phyloP scores from a whole-genome alignment of 2,797 vertebrate species.

The Tokudaia muenninki region DNA sequence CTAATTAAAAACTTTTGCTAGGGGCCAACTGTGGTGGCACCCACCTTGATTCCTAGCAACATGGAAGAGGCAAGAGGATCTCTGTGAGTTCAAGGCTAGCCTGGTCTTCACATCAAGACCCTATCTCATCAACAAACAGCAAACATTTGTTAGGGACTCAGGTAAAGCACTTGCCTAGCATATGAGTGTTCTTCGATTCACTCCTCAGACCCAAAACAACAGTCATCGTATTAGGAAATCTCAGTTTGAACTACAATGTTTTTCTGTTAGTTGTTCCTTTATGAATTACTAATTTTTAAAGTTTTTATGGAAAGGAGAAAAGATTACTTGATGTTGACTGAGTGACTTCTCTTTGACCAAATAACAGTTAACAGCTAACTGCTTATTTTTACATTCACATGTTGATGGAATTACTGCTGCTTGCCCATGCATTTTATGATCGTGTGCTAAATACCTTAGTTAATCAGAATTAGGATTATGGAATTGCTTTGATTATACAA shows the following conservation, averaged over 20 bases:
- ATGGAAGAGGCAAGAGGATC: neutral
- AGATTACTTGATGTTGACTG: neutral
- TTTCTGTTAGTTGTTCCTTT: neutral
- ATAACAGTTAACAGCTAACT: slow-evolving; percentile 36
- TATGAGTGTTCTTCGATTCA: neutral
- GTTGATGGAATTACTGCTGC: slow-evolving; percentile 32
- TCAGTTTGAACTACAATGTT: neutral
- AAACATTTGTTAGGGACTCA: neutral
- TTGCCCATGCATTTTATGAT: slow-evolving; percentile 22
- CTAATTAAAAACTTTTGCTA: slow-evolving; percentile 15
- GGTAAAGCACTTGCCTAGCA: neutral
- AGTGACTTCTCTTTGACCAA: slow-evolving; percentile 32
- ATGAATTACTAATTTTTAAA: slow-evolving; percentile 51
- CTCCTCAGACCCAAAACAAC: neutral
- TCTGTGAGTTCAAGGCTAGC: neutral
- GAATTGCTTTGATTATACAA: slow-evolving; percentile 45
- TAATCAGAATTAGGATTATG: slow-evolving; percentile 45
- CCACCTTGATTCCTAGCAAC: neutral
- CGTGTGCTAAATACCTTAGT: neutral
- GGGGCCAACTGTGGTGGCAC: neutral
- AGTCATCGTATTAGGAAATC: slow-evolving; percentile 20
- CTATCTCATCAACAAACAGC: neutral
- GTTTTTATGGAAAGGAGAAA: slow-evolving; percentile 45
- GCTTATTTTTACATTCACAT: slow-evolving; percentile 34
- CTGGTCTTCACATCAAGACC: neutral